Conservation (phyloP, 2,797 vertebrate genomes). For the Ptychadena robeensis region DNA sequence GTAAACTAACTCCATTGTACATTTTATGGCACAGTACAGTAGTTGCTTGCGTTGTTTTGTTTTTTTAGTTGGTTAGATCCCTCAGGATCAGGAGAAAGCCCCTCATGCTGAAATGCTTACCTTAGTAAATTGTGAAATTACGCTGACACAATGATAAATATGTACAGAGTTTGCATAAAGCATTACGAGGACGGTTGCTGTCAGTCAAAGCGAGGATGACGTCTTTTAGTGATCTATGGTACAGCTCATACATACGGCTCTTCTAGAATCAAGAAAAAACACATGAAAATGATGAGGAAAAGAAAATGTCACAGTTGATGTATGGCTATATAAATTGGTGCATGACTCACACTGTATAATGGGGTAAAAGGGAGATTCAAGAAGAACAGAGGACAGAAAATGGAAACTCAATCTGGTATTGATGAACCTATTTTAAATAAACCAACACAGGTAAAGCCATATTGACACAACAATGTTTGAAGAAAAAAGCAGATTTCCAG, state of each 20-base stretch:
- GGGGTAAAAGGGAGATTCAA: background rate
- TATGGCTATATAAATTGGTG: conserved; percentile 36
- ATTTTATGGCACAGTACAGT: background rate
- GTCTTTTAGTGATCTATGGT: conserved; percentile 12
- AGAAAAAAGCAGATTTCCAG: background rate
- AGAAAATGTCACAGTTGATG: conserved; percentile 52
- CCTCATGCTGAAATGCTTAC: conserved; percentile 7
- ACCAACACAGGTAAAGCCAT: background rate
- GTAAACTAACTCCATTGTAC: background rate
- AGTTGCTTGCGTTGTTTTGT: background rate
- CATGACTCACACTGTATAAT: conserved; percentile 40
- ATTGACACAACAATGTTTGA: background rate
- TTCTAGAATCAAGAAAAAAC: background rate
- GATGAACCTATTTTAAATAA: background rate
- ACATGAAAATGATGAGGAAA: conserved; percentile 5
- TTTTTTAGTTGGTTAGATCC: background rate
- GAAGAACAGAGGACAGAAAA: background rate
- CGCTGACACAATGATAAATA: conserved; percentile 40
- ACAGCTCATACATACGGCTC: conserved; percentile 4
- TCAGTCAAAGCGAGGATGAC: conserved; percentile 36
- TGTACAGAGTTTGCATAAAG: conserved; percentile 22
- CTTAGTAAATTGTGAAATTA: conserved; percentile 26
- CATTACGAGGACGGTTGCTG: conserved; percentile 13
- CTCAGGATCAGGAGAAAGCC: background rate
- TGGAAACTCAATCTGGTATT: background rate